Evolutionary conservation across 2,888 invertebrate species (phyloP).

Genomic region (Polia nebulosa): DNA sequence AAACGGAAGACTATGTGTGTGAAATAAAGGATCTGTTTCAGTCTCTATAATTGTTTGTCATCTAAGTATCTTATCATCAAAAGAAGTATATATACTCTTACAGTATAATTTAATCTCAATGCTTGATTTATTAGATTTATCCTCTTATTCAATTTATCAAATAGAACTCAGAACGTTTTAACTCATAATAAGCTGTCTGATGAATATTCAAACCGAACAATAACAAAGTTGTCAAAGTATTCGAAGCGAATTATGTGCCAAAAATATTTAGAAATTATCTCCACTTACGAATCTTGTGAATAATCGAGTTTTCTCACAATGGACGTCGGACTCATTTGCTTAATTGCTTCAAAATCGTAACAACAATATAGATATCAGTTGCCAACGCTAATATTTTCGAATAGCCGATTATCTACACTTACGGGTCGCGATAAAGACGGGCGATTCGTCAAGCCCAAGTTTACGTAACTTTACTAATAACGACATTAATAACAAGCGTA

Average conservation of each 20-base stretch:
- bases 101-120: not conserved
- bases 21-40: slow-evolving; percentile 15
- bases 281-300: slow-evolving; percentile 54
- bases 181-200: slow-evolving; percentile 40
- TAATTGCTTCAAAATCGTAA: slow-evolving; percentile 67
- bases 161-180: slow-evolving; percentile 23
- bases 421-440: slow-evolving; percentile 65
- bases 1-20: slow-evolving; percentile 16
- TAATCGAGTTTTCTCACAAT: slow-evolving; percentile 57
- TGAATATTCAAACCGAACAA: slow-evolving; percentile 46
- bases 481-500: slow-evolving; percentile 69
- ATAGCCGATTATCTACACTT: slow-evolving; percentile 71
- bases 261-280: slow-evolving; percentile 64
- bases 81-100: not conserved
- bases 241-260: slow-evolving; percentile 54
- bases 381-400: slow-evolving; percentile 73
- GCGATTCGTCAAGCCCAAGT: slow-evolving; percentile 68
- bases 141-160: slow-evolving; percentile 24
- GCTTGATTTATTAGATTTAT: slow-evolving; percentile 34
- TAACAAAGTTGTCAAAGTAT: slow-evolving; percentile 57
- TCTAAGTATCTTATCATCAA: not conserved
- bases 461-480: slow-evolving; percentile 78
- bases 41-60: slow-evolving; percentile 14
- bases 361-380: slow-evolving; percentile 68
- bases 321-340: slow-evolving; percentile 65